phyloP scores from a whole-genome alignment of 2,797 vertebrate genomes.

The Lepilemur septentrionalis region DNA sequence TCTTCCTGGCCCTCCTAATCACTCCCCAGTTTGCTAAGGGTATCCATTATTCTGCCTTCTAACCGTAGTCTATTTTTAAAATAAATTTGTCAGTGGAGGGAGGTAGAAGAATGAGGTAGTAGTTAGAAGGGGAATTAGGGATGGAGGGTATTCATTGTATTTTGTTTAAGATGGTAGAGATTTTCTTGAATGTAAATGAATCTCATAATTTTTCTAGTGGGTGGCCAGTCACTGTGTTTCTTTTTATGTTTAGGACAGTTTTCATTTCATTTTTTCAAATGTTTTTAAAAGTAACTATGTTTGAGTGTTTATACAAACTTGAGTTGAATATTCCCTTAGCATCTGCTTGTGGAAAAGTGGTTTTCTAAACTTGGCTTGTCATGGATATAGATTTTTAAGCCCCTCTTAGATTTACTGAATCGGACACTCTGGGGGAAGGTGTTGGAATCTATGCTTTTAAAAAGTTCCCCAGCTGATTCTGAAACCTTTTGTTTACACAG shows the following conservation, averaged over 20 bases:
- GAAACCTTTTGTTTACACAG: neutral
- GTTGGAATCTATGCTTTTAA: constrained; percentile 20
- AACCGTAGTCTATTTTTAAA: neutral
- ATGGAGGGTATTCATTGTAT: neutral
- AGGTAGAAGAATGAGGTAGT: neutral
- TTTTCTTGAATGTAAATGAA: constrained; percentile 53
- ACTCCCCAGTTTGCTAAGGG: neutral
- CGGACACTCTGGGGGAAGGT: neutral
- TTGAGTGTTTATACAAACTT: constrained; percentile 19
- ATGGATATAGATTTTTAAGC: neutral
- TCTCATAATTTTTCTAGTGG: constrained; percentile 8
- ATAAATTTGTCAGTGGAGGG: neutral
- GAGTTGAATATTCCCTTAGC: neutral
- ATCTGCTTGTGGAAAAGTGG: constrained; percentile 30
- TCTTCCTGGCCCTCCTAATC: neutral
- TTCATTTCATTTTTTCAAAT: constrained; percentile 45
- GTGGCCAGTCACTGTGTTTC: neutral
- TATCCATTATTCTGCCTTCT: neutral
- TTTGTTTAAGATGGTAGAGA: neutral
- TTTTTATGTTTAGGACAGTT: constrained; percentile 50
- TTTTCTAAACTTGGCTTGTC: constrained; percentile 31
- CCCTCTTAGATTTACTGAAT: constrained; percentile 10
- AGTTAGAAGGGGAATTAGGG: constrained; percentile 4
- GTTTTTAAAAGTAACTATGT: constrained; percentile 17
- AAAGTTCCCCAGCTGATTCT: neutral